Base-by-base conservation (phyloP, 2,888 invertebrate genomes). In the Bimastos eiseni region DNA sequence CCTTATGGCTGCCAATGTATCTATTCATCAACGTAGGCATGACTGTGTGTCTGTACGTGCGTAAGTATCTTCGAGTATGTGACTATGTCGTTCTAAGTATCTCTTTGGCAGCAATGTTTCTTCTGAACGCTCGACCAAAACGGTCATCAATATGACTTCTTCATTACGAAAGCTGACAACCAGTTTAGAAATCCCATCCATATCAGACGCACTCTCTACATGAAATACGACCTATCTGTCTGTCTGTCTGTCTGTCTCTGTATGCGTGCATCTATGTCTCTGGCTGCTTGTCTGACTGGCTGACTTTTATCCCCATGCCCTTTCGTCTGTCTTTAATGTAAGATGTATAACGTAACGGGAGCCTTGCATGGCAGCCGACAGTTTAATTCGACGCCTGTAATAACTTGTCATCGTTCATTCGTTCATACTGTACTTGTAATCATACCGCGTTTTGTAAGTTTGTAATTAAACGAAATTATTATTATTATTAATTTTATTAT, bases 131-230 rank as follows among this genome's bases (percentile, higher is more conserved):
- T 1, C 30, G 11, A 30, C 8, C 70, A 70, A 70, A 70, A 70
- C 70, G 70, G 30, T n/a, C 70, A 70, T 70, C 70, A 70, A 70
- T 70, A 70, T n/a, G 70, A 70, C 70, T 70, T 70, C 70, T 70
- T 70, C 70, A 70, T 70, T 70, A 70, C 70, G 11, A 11, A n/a
- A 6, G 30, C 3, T 70, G 70, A 70, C 70, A 70, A n/a, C n/a
- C 70, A 13, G 70, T 11, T n/a, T 70, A 70, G n/a, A 70, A 70
- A 30, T 30, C 70, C 70, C 70, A 70, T 70, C 30, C 1, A 70
- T 70, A 70, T n/a, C 70, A 49, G 49, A 30, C 70, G n/a, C 13
- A 8, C 30, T n/a, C 8, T 8, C 3, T n/a, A n/a, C n/a, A n/a
- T 70, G 70, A 70, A 70, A 70, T n/a, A 70, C 30, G 30, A 13